Base-by-base conservation (phyloP, 1,140 invertebrate species). In the Listronotus bonariensis region DNA sequence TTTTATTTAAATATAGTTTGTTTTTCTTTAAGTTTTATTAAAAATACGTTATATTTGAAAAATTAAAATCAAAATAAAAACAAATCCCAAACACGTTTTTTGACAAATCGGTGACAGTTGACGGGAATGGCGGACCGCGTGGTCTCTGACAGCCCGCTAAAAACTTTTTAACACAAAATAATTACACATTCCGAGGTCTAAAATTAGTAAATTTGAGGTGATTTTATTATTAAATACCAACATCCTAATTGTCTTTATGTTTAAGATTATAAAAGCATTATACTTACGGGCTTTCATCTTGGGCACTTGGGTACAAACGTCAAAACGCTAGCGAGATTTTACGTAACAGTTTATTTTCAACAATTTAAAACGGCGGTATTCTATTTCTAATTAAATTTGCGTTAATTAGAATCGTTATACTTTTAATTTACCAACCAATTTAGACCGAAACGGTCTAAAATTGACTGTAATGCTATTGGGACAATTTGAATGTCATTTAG, bases 271-370 rank as follows among this genome's bases (percentile, higher is more conserved):
- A 36, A 9, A 17, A 14, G 11, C 4, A 12, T 2, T 7, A 20
- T 67, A 74, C 71, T 75, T 73, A 74, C 72, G 67, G 38, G 66
- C 69, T 69, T 74, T 72, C 69, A 74, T 75, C 66, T 75, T 75
- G 60, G 65, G 63, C 63, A 68, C 69, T 70, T n/a, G n/a, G n/a
- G 20, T 4, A 53, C 53, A 64, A 61, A 65, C 51, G 68, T 69
- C 65, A 72, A 59, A 68, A 53, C 26, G 49, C 41, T 8, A 18
- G n/a, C 42, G 53, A 54, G 56, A 57, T 55, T 75, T 75, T 72
- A 75, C 72, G 74, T 72, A 75, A 75, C 67, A 68, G 15, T 20
- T 20, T 18, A 32, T 40, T 51, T 42, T n/a, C 12, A 31, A 4
- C 8, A 55, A 26, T 48, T 45, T 61, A 51, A 59, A 36, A 49